Evolutionary conservation across 2,888 invertebrate genomes (phyloP), one percentile per base, ranked within the genome.

Genomic region (Perithous albicinctus): DNA sequence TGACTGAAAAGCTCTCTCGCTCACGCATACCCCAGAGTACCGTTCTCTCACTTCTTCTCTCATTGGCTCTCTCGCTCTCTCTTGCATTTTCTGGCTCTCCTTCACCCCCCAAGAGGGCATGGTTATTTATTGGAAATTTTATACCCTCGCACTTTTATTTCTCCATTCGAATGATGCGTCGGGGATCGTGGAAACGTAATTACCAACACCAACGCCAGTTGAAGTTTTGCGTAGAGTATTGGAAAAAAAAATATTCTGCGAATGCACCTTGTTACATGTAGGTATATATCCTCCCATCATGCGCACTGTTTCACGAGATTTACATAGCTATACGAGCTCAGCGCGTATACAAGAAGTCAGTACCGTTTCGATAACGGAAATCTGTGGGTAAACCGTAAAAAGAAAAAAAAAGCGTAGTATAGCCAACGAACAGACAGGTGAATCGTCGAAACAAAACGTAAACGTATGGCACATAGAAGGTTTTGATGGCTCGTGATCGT

Each of bases 81-180:
- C n/a, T n/a, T n/a, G n/a, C 61, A 54, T 61, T 43, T 54, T 70
- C 56, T 64, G 63, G 67, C 69, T 64, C 74, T 72, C 78, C 54
- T 64, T 75, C 70, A 73, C 74, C 80, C 82, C n/a, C 70, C 78
- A 70, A 80, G 82, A 80, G 72, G 78, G 74, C 75, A 64, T 61
- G 73, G 75, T 84, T 84, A 84, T 84, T 84, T 84, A 84, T 84
- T 84, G 84, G 82, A 84, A 78, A 84, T 84, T 84, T 84, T 82
- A 82, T 84, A 82, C 78, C 82, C 80, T 69, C 80, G 78, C 78
- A 67, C 73, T 80, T 82, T 79, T 80, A 80, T 82, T 72, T 69
- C 75, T 64, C 76, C 43, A 41, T 75, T 72, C 61, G 63, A 54
- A 76, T 72, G 64, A 70, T 43, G 51, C 63, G 20, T 48, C 74